Conservation (phyloP, 2,797 vertebrate species). For the Acipenser ruthenus region DNA sequence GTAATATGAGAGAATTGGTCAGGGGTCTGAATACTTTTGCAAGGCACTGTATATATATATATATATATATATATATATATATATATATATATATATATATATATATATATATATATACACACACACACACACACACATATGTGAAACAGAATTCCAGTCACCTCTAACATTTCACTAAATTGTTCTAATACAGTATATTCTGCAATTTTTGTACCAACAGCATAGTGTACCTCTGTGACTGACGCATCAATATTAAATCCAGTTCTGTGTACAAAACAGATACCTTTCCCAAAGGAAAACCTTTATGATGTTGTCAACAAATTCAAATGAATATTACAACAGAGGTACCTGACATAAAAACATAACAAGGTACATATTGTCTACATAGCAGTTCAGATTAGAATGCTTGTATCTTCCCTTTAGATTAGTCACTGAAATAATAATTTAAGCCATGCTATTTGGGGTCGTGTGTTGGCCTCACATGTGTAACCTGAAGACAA, state of each 20-base stretch:
- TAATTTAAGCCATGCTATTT: conserved; percentile 3
- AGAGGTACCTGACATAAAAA: conserved; percentile 41
- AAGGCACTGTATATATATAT: too few relatives aligned
- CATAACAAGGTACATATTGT: conserved; percentile 42
- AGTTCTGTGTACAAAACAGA: conserved; percentile 38
- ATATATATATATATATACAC: conserved; percentile 35
- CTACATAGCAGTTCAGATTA: conserved; percentile 45
- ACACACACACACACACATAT: conserved; percentile 6
- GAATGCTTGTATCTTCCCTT: conserved; percentile 33
- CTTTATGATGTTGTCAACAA: conserved; percentile 46
- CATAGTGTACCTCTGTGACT: too few relatives aligned
- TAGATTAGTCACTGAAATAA: conserved; percentile 17
- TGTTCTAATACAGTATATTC: too few relatives aligned
- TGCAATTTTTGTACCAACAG: too few relatives aligned
- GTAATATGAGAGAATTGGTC: too few relatives aligned
- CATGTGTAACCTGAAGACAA: too few relatives aligned
- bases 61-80: conserved; percentile 39
- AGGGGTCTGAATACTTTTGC: too few relatives aligned
- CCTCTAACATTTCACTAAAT: too few relatives aligned
- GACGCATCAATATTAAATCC: conserved; percentile 32
- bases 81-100: conserved; percentile 40
- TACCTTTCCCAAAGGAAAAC: conserved; percentile 39
- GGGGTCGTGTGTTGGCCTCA: too few relatives aligned
- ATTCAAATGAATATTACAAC: conserved; percentile 53
- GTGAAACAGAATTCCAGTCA: conserved; percentile 9